Evolutionary conservation across 23 tunicate genomes (phyloP), one percentile per base, ranked within the genome.

Genomic region (Ciona savignyi): DNA sequence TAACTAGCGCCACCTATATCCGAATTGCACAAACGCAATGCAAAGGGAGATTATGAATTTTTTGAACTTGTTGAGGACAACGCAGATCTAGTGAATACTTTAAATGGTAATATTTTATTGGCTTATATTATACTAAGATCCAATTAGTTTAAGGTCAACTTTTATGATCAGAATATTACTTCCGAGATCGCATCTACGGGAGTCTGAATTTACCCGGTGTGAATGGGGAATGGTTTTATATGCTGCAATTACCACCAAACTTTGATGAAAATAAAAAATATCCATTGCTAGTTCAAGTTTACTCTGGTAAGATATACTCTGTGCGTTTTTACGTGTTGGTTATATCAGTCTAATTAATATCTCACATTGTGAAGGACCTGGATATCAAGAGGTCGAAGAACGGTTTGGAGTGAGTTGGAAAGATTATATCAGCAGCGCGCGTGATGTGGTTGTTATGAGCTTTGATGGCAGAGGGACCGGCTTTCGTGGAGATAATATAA

Each of bases 391-490:
- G 34, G 85, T 78, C 2, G 51, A 62, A n/a, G 97, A 90, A 29
- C 33, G 83, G 23, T 90, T 75, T 27, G 60, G 70, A 4, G 79
- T 82, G 1, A 48, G 67, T 30, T 90, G 89, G 89, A 90, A 82
- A 70, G 97, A 82, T 33, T 90, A 78, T 35, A 78, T 90, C 9
- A 71, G 89, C 3, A 83, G 89, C 63, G 74, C 83, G 19, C 75
- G 78, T n/a, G 82, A 84, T 62, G 90, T 90, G 22, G 65, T 90
- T 28, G 97, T 90, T 0, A 74, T 90, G 82, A 90, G 78, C 33
- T 90, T 90, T 70, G 97, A 90, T 62, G 97, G 97, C 2, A 74
- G 97, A 74, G 97, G 97, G 49, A 90, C 90, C 20, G 97, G 97
- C 2, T 90, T 74, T 34, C 64, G 90, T 9, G 97, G 97, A 42